Base-by-base conservation (phyloP, 2,797 vertebrate genomes). In the Amblyopsis hoosieri region DNA sequence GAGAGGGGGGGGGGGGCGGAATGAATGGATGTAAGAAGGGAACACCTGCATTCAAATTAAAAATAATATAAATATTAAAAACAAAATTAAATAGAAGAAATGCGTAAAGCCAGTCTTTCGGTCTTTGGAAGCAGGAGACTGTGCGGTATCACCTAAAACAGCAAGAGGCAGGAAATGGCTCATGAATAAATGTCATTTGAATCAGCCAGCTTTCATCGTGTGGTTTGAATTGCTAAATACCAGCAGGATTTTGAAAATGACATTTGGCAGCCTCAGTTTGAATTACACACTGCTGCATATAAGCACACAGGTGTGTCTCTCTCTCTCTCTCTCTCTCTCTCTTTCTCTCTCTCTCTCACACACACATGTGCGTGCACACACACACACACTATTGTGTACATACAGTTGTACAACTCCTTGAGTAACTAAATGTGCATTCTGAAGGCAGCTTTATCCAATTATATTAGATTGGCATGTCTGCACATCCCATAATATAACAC, bases 161-260 rank as follows among this genome's bases (percentile, higher is more conserved):
- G 42, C 14, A 62, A 68, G 67, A 66, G 60, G 64, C 64, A 76
- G 72, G 71, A 69, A 46, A 1, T 10, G 3, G 61, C 77, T 84
- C 81, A 82, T 87, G 81, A 88, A 88, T 84, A 86, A 74, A 79
- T 63, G 67, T 49, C 56, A 79, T 86, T 84, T 84, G 78, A 83
- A 87, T 85, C 75, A 65, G 54, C 11, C 50, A 0, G 12, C 85
- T 88, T 86, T 84, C 72, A 87, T 86, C 78, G 56, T 72, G 65
- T 70, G 65, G 63, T 83, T 85, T 87, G 79, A 82, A 87, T 79
- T 79, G 81, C 62, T 78, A 78, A 87, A 85, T 50, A 68, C 5
- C 31, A 49, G 64, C 58, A 54, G 46, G 66, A 76, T 82, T 81
- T 72, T 52, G 62, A 66, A 59, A 66, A 71, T 54, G 75, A 19